A percentile compares a stretch with the other conserved stretches of the same genome.
phyloP scores from a whole-genome alignment of 2,113 vertebrate species.

The Cololabis saira region DNA sequence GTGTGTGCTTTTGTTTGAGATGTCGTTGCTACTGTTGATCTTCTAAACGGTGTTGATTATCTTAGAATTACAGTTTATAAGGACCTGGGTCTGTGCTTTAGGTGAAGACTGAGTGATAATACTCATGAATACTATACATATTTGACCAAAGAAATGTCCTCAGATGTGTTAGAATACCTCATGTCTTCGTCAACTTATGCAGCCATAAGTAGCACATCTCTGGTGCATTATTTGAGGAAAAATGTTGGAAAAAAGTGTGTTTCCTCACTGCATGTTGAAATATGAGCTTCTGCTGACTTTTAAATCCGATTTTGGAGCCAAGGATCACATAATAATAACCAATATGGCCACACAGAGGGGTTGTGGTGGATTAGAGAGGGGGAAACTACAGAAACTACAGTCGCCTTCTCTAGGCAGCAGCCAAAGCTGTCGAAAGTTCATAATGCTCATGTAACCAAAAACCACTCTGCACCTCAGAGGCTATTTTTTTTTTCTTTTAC shows the following conservation, averaged over 20 bases:
- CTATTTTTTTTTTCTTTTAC: constrained; percentile 57
- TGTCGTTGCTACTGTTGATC: not conserved
- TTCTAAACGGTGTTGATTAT: not conserved
- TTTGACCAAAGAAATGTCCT: constrained; percentile 24
- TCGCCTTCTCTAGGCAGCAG: not conserved
- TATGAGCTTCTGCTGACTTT: constrained; percentile 59
- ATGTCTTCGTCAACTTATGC: constrained; percentile 30
- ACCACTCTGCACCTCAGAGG: constrained; percentile 34
- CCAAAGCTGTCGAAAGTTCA: constrained; percentile 7
- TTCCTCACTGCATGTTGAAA: constrained; percentile 50
- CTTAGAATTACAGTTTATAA: not conserved
- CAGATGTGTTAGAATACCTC: constrained; percentile 1
- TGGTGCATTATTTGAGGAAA: constrained; percentile 63
- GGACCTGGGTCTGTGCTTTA: not conserved
- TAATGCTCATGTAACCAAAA: constrained; percentile 18
- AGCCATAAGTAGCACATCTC: constrained; percentile 55
- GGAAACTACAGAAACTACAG: no score
- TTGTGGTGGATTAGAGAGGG: constrained; percentile 16
- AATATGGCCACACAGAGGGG: constrained; percentile 36
- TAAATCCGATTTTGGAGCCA: constrained; percentile 61
- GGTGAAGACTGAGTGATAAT: not conserved
- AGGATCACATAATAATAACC: constrained; percentile 47
- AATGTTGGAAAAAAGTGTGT: constrained; percentile 55
- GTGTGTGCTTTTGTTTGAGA: no score
- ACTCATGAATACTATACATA: not conserved